Conservation (phyloP, 2,113 vertebrate genomes). For the Panthera tigris region DNA sequence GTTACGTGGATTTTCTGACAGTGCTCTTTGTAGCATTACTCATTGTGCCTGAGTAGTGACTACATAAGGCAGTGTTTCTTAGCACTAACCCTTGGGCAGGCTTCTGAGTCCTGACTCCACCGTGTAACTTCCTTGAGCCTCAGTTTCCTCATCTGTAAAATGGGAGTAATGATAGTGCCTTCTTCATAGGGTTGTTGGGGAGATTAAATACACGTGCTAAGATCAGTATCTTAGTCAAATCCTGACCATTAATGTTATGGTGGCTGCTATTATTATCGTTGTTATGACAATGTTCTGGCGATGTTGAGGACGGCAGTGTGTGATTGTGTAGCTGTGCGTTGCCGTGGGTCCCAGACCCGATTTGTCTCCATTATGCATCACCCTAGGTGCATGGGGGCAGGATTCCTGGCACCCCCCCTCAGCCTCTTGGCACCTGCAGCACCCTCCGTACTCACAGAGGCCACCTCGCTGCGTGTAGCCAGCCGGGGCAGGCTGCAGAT, state of each 20-base stretch:
- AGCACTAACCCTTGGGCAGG: not conserved
- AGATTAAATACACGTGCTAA: conserved; percentile 19
- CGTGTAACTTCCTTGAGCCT: conserved; percentile 36
- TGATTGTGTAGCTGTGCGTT: not conserved
- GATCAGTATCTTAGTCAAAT: not conserved
- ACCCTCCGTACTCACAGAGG: not conserved
- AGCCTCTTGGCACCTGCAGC: not conserved
- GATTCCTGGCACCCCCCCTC: not conserved
- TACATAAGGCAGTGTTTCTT: not conserved
- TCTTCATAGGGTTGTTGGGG: not conserved
- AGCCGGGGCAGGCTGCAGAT: not conserved
- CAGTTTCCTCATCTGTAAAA: conserved; percentile 52
- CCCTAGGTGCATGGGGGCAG: not conserved
- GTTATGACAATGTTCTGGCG: not conserved
- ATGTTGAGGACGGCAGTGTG: not conserved
- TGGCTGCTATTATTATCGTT: not conserved
- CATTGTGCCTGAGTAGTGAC: not conserved
- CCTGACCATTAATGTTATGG: not conserved
- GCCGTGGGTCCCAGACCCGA: not conserved
- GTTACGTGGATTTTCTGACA: not conserved
- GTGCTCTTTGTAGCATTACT: not conserved
- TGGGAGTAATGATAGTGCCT: conserved; percentile 37
- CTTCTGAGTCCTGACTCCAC: conserved; percentile 47
- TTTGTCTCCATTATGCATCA: not conserved
- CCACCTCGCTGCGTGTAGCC: not conserved